phyloP scores from a whole-genome alignment of 2,888 invertebrate species.

The Andrena dorsata region DNA sequence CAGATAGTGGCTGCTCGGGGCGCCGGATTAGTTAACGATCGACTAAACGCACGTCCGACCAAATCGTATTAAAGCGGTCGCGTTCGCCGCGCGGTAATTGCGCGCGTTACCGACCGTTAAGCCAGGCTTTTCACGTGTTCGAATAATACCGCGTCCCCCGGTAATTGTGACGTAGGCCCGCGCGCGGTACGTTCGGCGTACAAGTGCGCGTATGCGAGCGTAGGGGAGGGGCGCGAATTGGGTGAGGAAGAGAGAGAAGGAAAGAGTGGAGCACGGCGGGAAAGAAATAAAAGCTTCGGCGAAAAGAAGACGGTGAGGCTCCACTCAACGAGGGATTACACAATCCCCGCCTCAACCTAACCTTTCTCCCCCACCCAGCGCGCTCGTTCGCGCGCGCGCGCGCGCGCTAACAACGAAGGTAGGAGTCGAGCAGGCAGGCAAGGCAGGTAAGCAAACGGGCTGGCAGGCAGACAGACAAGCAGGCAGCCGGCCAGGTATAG shows the following conservation, averaged over 20 bases:
- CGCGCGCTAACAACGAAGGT: constrained; percentile 62
- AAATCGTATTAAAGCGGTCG: not conserved
- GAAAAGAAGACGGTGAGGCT: constrained; percentile 78
- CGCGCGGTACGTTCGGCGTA: constrained; percentile 1
- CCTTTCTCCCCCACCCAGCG: constrained; percentile 79
- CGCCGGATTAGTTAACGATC: constrained; percentile 10
- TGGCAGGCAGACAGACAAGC: constrained; percentile 54
- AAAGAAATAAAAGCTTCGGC: constrained; percentile 71
- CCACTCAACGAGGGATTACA: constrained; percentile 79
- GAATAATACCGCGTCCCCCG: constrained; percentile 20
- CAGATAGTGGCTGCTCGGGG: constrained; percentile 8
- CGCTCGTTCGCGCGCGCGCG: constrained; percentile 34
- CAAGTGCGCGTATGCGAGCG: not conserved
- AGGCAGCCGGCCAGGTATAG: constrained; percentile 67
- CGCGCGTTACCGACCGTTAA: constrained; percentile 11
- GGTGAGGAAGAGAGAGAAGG: constrained; percentile 16
- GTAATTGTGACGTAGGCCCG: constrained; percentile 17
- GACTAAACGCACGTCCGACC: not conserved
- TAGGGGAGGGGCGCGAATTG: constrained; percentile 35
- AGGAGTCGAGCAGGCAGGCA: constrained; percentile 69
- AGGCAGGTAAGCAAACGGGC: constrained; percentile 59
- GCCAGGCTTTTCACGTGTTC: constrained; percentile 11
- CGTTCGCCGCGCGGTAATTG: constrained; percentile 19
- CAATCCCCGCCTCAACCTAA: constrained; percentile 82
- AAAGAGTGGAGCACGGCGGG: constrained; percentile 25